Evolutionary conservation across 2,888 invertebrate species (phyloP).

Genomic region (Chirona hameri): DNA sequence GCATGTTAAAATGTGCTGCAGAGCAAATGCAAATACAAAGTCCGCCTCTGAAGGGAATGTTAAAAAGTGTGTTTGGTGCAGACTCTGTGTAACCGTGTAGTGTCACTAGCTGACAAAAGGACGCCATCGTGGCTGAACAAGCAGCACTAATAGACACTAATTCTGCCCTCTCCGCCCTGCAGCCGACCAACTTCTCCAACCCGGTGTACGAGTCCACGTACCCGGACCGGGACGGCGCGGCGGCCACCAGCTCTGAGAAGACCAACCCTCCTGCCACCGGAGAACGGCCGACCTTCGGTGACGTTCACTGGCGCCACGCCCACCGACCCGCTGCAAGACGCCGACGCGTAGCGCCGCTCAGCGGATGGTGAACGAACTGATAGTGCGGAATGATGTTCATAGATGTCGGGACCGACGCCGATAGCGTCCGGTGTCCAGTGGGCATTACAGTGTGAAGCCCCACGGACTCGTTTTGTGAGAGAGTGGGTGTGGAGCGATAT

Average conservation of each 20-base stretch:
- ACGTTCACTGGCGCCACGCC: not conserved
- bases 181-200: slow-evolving; percentile 66
- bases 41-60: too few relatives aligned
- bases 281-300: slow-evolving; percentile 8
- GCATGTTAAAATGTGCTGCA: too few relatives aligned
- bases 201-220: slow-evolving; percentile 83
- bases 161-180: not conserved
- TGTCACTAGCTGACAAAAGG: too few relatives aligned
- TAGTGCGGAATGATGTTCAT: not conserved
- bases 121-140: too few relatives aligned
- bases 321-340: slow-evolving; percentile 12
- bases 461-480: not conserved
- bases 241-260: slow-evolving; percentile 35
- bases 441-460: not conserved
- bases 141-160: too few relatives aligned
- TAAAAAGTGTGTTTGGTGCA: too few relatives aligned
- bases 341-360: not conserved
- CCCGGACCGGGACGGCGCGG: slow-evolving; percentile 38
- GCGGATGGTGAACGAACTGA: not conserved
- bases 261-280: slow-evolving; percentile 38
- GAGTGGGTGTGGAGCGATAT: not conserved
- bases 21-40: too few relatives aligned
- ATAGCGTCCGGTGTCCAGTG: not conserved
- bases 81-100: too few relatives aligned
- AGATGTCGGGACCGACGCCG: not conserved